phyloP scores from a whole-genome alignment of 2,113 vertebrate genomes.

The Podilymbus podiceps region DNA sequence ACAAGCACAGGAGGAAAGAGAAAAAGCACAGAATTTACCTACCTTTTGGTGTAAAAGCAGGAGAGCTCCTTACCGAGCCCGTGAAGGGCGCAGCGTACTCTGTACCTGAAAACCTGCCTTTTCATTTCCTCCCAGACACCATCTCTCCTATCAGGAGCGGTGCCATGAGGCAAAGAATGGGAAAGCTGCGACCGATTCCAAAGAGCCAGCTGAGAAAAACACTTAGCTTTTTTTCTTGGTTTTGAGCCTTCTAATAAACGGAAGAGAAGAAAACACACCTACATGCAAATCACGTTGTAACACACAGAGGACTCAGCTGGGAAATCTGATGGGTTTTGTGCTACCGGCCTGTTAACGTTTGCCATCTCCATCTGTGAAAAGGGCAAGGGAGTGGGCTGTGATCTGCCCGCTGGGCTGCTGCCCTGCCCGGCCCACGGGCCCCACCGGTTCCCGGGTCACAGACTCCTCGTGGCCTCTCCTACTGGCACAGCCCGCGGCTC shows the following conservation, averaged over 20 bases:
- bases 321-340: rapidly evolving
- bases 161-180: not conserved
- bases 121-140: not conserved
- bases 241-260: not conserved
- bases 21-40: not conserved
- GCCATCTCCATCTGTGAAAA: no score
- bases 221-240: not conserved
- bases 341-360: no score
- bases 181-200: not conserved
- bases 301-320: rapidly evolving
- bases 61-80: not conserved
- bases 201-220: rapidly evolving
- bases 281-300: rapidly evolving
- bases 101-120: not conserved
- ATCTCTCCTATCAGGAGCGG: rapidly evolving
- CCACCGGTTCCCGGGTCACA: not conserved
- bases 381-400: rapidly evolving
- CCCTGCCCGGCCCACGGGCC: not conserved
- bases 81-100: rapidly evolving
- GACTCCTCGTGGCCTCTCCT: not conserved
- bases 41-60: no score
- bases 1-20: not conserved
- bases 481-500: rapidly evolving
- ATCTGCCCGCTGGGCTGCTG: not conserved
- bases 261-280: not conserved